Conservation (phyloP, 2,797 vertebrate species). For the Podarcis siculus region DNA sequence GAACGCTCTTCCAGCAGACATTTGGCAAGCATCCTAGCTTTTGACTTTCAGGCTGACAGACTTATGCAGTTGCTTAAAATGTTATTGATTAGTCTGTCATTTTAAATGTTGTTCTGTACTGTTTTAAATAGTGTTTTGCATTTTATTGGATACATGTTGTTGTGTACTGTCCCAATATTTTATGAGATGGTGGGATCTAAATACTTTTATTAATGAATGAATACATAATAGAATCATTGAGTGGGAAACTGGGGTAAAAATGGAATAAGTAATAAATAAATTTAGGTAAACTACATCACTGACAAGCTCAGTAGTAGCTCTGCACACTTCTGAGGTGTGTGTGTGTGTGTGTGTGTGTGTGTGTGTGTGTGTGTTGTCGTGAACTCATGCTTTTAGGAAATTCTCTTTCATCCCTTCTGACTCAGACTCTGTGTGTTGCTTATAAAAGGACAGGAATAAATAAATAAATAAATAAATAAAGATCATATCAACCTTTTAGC, state of each 20-base stretch:
- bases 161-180: too few species aligned
- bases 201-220: too few species aligned
- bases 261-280: not conserved
- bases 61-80: too few species aligned
- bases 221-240: not conserved
- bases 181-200: too few species aligned
- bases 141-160: too few species aligned
- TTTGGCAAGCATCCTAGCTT: too few species aligned
- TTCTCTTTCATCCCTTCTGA: not conserved
- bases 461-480: not conserved
- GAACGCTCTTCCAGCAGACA: too few species aligned
- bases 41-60: too few species aligned
- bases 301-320: not conserved
- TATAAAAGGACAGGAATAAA: not conserved
- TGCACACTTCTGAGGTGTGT: not conserved
- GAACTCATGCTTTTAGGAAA: not conserved
- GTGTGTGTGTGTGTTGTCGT: not conserved
- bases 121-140: too few species aligned
- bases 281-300: not conserved
- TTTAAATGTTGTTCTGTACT: too few species aligned
- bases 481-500: not conserved
- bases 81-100: too few species aligned
- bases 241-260: not conserved
- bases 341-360: not conserved
- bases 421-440: not conserved